These are phyloP conservation scores for Tinamus guttatus DNA, from an alignment of 2,113 vertebrate genomes.

Conservation along the genomic window DNA sequence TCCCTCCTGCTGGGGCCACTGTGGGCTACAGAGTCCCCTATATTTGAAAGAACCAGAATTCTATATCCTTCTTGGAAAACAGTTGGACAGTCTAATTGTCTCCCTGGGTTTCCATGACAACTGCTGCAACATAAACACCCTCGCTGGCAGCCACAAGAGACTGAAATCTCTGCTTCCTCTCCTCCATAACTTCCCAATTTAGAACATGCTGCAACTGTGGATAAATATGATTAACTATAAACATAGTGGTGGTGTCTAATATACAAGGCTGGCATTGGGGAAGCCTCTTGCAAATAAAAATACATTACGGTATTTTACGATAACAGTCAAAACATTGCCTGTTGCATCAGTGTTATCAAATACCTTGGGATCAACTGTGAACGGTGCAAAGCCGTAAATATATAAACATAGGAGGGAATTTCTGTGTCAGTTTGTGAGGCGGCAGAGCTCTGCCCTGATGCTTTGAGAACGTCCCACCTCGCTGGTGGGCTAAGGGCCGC, in stretches of 20 bases:
- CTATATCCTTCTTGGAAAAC: slow-evolving; percentile 40
- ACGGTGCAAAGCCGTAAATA: neutral
- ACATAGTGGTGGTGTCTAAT: neutral
- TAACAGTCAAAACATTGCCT: neutral
- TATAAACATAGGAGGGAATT: neutral
- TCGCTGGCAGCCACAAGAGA: slow-evolving; percentile 47
- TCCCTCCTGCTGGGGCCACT: neutral
- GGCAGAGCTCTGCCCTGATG: neutral
- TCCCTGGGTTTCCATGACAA: slow-evolving; percentile 61
- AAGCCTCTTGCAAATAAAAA: slow-evolving; percentile 23
- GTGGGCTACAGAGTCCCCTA: neutral
- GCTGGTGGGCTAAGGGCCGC: neutral
- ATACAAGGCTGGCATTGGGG: neutral
- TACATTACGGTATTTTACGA: neutral
- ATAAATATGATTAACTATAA: slow-evolving; percentile 8
- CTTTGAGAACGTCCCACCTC: neutral
- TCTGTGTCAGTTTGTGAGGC: neutral
- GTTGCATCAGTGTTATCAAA: neutral
- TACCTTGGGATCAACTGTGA: neutral
- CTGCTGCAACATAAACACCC: slow-evolving; percentile 59
- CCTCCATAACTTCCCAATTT: neutral
- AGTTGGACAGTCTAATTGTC: slow-evolving; percentile 44
- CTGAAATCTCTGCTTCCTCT: slow-evolving; percentile 25
- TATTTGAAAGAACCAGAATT: neutral
- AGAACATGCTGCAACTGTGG: neutral